phyloP scores from a whole-genome alignment of 1,140 invertebrate species.

The Hirudo medicinalis region DNA sequence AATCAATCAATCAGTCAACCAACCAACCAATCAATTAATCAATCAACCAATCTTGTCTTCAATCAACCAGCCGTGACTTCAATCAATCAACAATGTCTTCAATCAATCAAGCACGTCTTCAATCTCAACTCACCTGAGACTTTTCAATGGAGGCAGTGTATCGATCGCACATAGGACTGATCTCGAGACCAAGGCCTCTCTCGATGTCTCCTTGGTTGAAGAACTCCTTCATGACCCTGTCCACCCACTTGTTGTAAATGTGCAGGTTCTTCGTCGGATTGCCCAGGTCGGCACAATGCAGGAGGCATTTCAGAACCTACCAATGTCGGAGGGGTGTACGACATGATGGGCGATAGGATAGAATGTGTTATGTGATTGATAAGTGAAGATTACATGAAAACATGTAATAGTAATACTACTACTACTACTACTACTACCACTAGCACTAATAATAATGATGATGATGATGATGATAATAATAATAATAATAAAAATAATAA shows the following conservation, averaged over 20 bases:
- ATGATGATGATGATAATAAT: too few species aligned
- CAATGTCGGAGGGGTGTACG: not conserved
- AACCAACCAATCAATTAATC: not conserved
- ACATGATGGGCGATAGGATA: too few species aligned
- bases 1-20: not conserved
- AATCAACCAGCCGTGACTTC: too few species aligned
- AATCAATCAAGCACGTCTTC: not conserved
- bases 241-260: constrained; percentile 82
- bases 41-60: too few species aligned
- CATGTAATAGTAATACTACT: too few species aligned
- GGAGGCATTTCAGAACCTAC: constrained; percentile 81
- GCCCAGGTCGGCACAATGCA: constrained; percentile 95
- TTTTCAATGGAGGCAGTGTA: constrained; percentile 89
- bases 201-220: constrained; percentile 90
- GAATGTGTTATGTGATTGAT: too few species aligned
- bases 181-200: constrained; percentile 9
- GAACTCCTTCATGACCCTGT: constrained; percentile 89
- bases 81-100: constrained; percentile 1
- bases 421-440: too few species aligned
- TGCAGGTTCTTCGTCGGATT: constrained; percentile 96
- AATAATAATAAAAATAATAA: too few species aligned
- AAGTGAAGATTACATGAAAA: too few species aligned
- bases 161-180: constrained; percentile 18
- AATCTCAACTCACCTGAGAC: constrained; percentile 56
- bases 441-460: too few species aligned